Evolutionary conservation across 1,140 invertebrate genomes (phyloP), one percentile per base, ranked within the genome.

Genomic region (Tetraneura akinire): DNA sequence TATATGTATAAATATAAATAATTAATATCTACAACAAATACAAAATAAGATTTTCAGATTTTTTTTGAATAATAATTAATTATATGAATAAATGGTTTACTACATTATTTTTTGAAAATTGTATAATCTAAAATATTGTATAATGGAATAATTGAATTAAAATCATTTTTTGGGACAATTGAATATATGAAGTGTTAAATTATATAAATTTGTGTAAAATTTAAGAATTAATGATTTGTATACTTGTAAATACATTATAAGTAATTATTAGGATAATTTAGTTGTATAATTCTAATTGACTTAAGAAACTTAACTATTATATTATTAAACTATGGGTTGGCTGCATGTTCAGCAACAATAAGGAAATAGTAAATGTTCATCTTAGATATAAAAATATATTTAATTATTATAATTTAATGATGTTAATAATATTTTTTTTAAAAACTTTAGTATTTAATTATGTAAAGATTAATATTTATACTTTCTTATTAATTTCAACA

Each of bases 181-280:
- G 11, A 51, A 51, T 73, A 73, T 73, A 53, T 73, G 11, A 73
- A 73, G 23, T 68, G 64, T 68, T 68, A 45, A 68, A 42, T 68
- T 45, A n/a, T 66, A 68, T 5, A 45, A 45, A 45, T 18, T 64
- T 66, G n/a, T 68, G 37, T 68, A 68, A 42, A 66, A 68, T 6
- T 64, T 71, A 51, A 51, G 14, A 29, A 29, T 32, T 18, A 18
- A 37, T 55, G 26, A 78, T 23, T 60, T 78, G 73, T 78, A 78
- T 78, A 78, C 73, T 78, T 78, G 55, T 78, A 78, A 45, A 73
- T 78, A 78, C 10, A 37, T 60, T 26, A 37, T 13, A 45, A 78
- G 55, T 45, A 60, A 78, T 45, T 78, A 37, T 78, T 26, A 32
- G 21, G 29, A 55, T 18, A 9, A 74, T 37, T 37, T 74, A 74